Percentiles rank a stretch among this genome's conserved stretches.
phyloP scores from a whole-genome alignment of 2,888 invertebrate genomes.

The Polydrusus cervinus region DNA sequence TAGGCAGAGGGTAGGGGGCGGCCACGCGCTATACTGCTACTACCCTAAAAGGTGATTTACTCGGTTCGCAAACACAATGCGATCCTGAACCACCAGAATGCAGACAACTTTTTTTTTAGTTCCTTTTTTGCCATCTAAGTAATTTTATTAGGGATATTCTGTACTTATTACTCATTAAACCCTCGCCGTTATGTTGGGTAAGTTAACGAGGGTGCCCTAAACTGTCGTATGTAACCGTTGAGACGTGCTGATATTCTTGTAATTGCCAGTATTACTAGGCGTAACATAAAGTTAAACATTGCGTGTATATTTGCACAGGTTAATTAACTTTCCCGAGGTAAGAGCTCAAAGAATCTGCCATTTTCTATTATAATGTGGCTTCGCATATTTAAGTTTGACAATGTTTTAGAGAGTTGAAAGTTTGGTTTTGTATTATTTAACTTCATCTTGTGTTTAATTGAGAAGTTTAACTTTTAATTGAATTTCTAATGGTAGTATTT shows the following conservation, averaged over 20 bases:
- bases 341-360: constrained; percentile 27
- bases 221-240: constrained; percentile 19
- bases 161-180: neutral
- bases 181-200: neutral
- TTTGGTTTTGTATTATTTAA: constrained; percentile 26
- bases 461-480: constrained; percentile 15
- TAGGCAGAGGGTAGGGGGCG: too few species aligned
- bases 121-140: neutral
- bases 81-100: too few species aligned
- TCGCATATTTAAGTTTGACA: constrained; percentile 8
- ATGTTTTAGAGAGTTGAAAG: constrained; percentile 5
- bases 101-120: too few species aligned
- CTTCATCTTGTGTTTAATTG: neutral
- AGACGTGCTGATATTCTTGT: constrained; percentile 58
- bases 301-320: constrained; percentile 55
- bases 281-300: constrained; percentile 58
- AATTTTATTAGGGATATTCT: neutral
- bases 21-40: too few species aligned
- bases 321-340: constrained; percentile 44
- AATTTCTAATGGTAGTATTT: neutral
- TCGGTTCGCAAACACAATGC: too few species aligned
- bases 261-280: constrained; percentile 60
- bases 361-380: constrained; percentile 29
- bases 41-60: too few species aligned
- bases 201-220: constrained; percentile 24